Evolutionary conservation across 2,113 vertebrate genomes (phyloP).

Genomic region (Phylloscopus trochilus): DNA sequence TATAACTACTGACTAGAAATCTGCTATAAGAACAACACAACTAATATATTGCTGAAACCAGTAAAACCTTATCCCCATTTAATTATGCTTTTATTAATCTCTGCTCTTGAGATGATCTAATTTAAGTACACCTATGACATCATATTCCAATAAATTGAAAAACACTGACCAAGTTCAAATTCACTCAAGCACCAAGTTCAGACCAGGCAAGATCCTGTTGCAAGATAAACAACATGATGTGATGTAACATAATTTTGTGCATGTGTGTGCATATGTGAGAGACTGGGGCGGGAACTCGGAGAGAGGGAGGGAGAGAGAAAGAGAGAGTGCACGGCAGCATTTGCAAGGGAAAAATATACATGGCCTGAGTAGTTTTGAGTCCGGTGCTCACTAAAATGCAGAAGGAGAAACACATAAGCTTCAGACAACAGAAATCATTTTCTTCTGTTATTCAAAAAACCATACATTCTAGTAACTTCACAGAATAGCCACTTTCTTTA

Average conservation of each 20-base stretch:
- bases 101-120: background rate
- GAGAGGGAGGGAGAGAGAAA: background rate
- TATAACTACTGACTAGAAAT: background rate
- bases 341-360: background rate
- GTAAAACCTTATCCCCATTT: conserved; percentile 2
- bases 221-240: conserved; percentile 42
- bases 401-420: background rate
- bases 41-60: background rate
- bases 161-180: conserved; percentile 45
- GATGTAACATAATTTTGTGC: conserved; percentile 16
- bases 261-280: background rate
- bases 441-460: background rate
- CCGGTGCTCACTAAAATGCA: background rate
- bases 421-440: background rate
- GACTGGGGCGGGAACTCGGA: fast-evolving
- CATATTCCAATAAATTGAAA: conserved; percentile 26
- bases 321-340: background rate
- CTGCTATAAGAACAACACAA: background rate
- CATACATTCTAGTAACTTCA: background rate
- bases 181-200: conserved; percentile 39
- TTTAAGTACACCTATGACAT: conserved; percentile 21
- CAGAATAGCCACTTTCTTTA: background rate
- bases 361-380: background rate
- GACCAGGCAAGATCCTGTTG: conserved; percentile 44
- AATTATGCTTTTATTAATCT: conserved; percentile 23